These are phyloP conservation scores for Aspidiotus rigidus DNA, from an alignment of 2,888 invertebrate species.

Conservation along the genomic window DNA sequence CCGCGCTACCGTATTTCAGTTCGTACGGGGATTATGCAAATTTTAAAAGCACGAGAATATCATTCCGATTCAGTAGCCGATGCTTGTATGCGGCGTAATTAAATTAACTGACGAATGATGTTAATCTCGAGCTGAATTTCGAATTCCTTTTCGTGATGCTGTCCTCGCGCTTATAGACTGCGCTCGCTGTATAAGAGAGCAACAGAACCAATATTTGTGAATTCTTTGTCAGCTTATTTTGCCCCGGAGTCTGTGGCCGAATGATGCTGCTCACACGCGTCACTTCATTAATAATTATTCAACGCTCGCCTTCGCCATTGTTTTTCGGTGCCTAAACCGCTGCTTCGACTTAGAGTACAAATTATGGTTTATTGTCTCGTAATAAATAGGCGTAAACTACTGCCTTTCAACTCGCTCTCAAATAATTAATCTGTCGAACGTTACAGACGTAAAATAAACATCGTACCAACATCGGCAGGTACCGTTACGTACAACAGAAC, in stretches of 20 bases:
- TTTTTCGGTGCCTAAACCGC: not conserved
- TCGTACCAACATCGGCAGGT: not conserved
- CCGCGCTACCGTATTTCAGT: not conserved
- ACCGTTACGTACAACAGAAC: not conserved
- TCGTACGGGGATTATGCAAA: not conserved
- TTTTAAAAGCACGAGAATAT: not conserved
- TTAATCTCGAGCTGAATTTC: no score
- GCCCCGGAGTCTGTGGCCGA: no score
- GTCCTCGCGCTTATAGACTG: no score
- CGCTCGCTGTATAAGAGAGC: no score
- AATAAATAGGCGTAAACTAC: slow-evolving; percentile 1
- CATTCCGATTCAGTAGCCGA: no score
- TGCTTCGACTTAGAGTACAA: not conserved
- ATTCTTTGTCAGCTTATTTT: no score
- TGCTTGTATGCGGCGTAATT: no score
- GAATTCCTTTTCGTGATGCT: no score
- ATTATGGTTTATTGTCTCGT: slow-evolving; percentile 4
- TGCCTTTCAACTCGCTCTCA: not conserved
- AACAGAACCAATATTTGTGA: no score
- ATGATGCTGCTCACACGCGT: not conserved
- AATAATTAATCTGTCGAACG: slow-evolving; percentile 2
- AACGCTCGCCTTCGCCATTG: not conserved
- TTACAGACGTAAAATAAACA: not conserved
- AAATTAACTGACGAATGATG: no score
- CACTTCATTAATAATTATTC: not conserved